Evolutionary conservation across 2,113 vertebrate species (phyloP).

Genomic region (Phylloscopus whistleri): DNA sequence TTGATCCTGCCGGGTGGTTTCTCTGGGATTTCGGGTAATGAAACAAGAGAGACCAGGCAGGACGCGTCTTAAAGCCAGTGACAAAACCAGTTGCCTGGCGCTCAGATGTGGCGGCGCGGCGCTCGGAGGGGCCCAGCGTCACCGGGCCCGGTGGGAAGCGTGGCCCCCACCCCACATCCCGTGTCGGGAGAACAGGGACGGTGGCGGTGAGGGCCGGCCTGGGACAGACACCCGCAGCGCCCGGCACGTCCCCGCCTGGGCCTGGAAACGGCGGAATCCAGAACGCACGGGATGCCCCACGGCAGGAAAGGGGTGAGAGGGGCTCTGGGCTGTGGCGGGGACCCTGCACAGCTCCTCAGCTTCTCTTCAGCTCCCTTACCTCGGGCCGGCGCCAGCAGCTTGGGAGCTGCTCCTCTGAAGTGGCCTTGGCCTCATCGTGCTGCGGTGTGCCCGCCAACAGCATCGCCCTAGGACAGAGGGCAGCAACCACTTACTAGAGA

Average conservation of each 20-base stretch:
- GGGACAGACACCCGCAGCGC: not conserved
- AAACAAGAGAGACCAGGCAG: slow-evolving; percentile 82
- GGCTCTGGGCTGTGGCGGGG: fast-evolving
- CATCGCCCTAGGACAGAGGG: not conserved
- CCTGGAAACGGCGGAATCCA: no score
- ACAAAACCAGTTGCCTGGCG: slow-evolving; percentile 73
- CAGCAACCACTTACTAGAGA: not conserved
- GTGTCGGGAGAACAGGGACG: not conserved
- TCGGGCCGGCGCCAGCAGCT: not conserved
- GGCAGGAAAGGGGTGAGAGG: not conserved
- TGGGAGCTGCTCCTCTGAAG: not conserved
- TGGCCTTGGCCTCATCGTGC: not conserved
- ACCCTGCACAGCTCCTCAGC: not conserved
- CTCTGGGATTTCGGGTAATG: slow-evolving; percentile 86
- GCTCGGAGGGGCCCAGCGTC: not conserved
- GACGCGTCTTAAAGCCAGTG: slow-evolving; percentile 76
- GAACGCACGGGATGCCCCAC: no score
- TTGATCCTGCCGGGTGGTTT: slow-evolving; percentile 85
- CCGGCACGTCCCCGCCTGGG: not conserved
- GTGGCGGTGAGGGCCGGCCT: not conserved
- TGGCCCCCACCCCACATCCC: fast-evolving
- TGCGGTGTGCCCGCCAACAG: not conserved
- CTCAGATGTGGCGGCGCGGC: slow-evolving; percentile 36
- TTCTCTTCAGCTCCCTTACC: not conserved
- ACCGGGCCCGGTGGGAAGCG: not conserved